Conservation (phyloP, 30 jellyfish, hydroid and myxozoan species). For the Aurelia coerulea region DNA sequence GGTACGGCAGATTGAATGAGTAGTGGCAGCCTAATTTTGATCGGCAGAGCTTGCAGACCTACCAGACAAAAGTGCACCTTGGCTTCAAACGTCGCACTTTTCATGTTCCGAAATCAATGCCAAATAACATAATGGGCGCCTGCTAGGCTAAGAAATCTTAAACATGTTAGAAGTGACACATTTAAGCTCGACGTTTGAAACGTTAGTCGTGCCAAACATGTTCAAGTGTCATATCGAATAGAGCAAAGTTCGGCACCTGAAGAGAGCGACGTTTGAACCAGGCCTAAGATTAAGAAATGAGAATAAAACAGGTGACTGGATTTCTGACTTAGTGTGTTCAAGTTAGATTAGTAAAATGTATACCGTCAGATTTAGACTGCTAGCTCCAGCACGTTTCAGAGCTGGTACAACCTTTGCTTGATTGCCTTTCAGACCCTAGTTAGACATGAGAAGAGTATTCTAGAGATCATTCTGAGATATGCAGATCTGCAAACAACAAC, state of each 20-base stretch:
- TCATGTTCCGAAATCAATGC: background rate
- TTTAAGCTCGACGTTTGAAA: background rate
- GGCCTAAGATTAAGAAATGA: background rate
- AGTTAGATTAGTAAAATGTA: too few species aligned
- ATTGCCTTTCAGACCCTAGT: too few species aligned
- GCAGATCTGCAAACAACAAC: too few species aligned
- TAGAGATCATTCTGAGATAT: too few species aligned
- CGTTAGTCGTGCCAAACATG: background rate
- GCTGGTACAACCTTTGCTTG: too few species aligned
- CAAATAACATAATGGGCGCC: background rate
- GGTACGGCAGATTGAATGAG: background rate
- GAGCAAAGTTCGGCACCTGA: background rate
- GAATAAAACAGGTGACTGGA: too few species aligned
- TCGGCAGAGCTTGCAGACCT: background rate
- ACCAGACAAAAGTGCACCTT: background rate
- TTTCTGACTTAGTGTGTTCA: too few species aligned
- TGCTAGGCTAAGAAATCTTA: too few species aligned
- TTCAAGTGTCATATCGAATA: background rate
- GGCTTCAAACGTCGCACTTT: background rate
- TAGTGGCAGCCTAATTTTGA: background rate
- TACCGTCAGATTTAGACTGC: too few species aligned
- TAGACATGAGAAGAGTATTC: too few species aligned
- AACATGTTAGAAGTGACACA: background rate
- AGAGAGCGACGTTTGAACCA: conserved; percentile 9
- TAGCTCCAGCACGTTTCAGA: too few species aligned